Percentiles rank a stretch among this genome's conserved stretches.
These are phyloP conservation scores for Morinoia aosen DNA, from an alignment of 2,888 invertebrate genomes.

Conservation along the genomic window DNA sequence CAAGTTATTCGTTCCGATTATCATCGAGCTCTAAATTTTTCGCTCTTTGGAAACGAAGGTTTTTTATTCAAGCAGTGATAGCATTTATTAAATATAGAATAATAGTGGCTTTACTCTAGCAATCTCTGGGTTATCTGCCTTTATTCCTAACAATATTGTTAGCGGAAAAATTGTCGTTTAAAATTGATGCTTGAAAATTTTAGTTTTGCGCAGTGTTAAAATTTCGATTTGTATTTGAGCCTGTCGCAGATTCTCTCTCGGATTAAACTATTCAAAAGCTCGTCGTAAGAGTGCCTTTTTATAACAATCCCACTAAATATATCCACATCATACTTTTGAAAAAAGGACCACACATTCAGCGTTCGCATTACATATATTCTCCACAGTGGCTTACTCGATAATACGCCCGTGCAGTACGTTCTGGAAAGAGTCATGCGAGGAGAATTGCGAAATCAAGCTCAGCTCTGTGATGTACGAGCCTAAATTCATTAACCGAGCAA, in stretches of 20 bases:
- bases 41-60: background rate
- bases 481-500: background rate
- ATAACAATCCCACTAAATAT: too few species aligned
- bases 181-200: background rate
- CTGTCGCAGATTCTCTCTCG: background rate
- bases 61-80: background rate
- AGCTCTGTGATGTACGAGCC: background rate
- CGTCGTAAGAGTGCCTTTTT: too few species aligned
- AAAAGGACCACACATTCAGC: background rate
- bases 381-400: background rate
- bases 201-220: background rate
- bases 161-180: background rate
- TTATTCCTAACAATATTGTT: background rate
- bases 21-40: background rate
- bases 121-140: background rate
- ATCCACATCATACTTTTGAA: background rate
- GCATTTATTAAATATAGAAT: background rate
- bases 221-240: background rate
- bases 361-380: background rate
- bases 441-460: background rate
- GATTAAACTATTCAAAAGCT: too few species aligned
- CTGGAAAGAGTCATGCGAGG: background rate
- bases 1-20: background rate
- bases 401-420: background rate
- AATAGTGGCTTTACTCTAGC: background rate